Conservation (phyloP, 2,113 vertebrate genomes). For the Brienomyrus longianalis region DNA sequence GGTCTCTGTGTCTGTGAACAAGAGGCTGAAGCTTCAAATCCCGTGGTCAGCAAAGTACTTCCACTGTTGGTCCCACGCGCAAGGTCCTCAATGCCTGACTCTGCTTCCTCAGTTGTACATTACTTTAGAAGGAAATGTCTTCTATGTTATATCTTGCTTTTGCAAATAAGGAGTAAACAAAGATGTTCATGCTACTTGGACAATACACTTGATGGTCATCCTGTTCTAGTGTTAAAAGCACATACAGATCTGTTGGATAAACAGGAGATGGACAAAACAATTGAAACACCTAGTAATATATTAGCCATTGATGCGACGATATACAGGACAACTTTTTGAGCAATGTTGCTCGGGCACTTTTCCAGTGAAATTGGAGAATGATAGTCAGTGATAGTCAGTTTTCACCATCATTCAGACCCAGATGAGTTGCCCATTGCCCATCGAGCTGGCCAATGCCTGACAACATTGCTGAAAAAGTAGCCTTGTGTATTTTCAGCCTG, state of each 20-base stretch:
- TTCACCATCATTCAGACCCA: no score
- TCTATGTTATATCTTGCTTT: not conserved
- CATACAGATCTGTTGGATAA: not conserved
- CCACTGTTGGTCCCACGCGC: not conserved
- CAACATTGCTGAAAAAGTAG: not conserved
- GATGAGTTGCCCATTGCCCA: no score
- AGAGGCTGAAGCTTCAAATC: not conserved
- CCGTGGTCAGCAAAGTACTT: not conserved
- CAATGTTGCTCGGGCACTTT: not conserved
- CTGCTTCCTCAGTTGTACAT: not conserved
- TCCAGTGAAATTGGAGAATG: not conserved
- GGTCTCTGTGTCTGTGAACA: not conserved
- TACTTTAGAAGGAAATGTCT: not conserved
- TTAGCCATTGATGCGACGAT: not conserved
- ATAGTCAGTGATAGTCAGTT: no score
- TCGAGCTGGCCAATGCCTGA: not conserved
- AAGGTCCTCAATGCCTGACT: not conserved
- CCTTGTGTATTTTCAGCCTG: not conserved
- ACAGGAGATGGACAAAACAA: not conserved
- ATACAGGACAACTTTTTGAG: not conserved
- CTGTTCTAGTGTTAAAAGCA: not conserved
- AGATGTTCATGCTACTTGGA: not conserved
- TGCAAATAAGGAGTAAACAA: not conserved
- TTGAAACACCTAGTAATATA: not conserved
- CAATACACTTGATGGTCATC: not conserved